Percentiles rank a stretch among this genome's conserved stretches.
Conservation (phyloP, 1,140 invertebrate genomes). For the Ooceraea biroi region DNA sequence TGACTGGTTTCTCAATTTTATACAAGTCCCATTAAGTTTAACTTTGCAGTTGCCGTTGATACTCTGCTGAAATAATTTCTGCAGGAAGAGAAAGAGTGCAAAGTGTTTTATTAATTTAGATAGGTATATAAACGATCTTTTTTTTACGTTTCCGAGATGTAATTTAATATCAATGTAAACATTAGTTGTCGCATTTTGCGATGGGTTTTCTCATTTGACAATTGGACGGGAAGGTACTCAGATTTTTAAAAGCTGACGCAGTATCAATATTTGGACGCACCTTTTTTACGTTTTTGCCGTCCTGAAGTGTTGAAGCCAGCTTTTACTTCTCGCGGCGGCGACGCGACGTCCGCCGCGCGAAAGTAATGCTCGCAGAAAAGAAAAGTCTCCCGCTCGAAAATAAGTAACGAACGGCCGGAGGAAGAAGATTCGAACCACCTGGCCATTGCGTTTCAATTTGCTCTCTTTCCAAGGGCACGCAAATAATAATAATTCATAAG, state of each 20-base stretch:
- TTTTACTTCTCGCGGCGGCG: slow-evolving; percentile 36
- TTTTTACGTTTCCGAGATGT: background rate
- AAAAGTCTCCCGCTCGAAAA: slow-evolving; percentile 56
- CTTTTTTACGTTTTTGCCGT: slow-evolving; percentile 45
- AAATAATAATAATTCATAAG: slow-evolving; percentile 62
- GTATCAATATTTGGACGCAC: slow-evolving; percentile 57
- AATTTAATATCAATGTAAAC: slow-evolving; percentile 28
- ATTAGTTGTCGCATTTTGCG: slow-evolving; percentile 6
- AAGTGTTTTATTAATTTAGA: background rate
- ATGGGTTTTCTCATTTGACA: slow-evolving; percentile 17
- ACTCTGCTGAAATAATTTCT: background rate
- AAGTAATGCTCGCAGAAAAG: slow-evolving; percentile 54
- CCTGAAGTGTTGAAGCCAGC: slow-evolving; percentile 54
- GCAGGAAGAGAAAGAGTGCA: background rate
- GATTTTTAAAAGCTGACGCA: slow-evolving; percentile 49
- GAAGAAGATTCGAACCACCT: slow-evolving; percentile 66
- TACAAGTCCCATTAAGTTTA: too few species aligned
- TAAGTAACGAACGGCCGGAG: slow-evolving; percentile 35
- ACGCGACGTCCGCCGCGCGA: slow-evolving; percentile 10
- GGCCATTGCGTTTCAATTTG: slow-evolving; percentile 65
- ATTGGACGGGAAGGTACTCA: slow-evolving; percentile 32
- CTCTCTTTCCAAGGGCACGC: slow-evolving; percentile 51
- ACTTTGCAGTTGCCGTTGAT: too few species aligned
- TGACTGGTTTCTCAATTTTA: too few species aligned
- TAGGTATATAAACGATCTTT: slow-evolving; percentile 4